phyloP scores from a whole-genome alignment of 2,113 vertebrate genomes.

The Bujurquina vittata region DNA sequence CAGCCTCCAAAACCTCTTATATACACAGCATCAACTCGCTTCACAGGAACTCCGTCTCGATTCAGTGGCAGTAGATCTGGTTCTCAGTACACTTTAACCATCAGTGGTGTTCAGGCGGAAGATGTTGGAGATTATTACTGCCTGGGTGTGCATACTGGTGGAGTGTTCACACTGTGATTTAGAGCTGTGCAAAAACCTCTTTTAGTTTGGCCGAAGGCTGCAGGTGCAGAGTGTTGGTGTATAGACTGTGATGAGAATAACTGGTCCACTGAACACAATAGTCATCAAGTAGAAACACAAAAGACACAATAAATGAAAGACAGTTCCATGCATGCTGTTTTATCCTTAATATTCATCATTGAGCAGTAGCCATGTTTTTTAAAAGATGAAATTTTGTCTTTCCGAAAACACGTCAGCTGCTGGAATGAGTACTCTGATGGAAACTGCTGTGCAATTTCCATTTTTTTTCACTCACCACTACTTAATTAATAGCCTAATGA shows the following conservation, averaged over 20 bases:
- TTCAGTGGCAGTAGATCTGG: conserved; percentile 66
- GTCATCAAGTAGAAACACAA: conserved; percentile 38
- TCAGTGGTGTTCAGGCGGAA: conserved; percentile 9
- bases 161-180: conserved; percentile 44
- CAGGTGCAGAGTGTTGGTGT: conserved; percentile 37
- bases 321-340: not conserved
- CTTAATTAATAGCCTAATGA: not conserved
- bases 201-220: conserved; percentile 25
- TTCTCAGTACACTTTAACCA: conserved; percentile 2
- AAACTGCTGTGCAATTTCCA: not conserved
- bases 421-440: not conserved
- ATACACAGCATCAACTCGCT: fast-evolving
- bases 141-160: fast-evolving
- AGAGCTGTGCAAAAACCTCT: conserved; percentile 65
- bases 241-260: conserved; percentile 18
- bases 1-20: conserved; percentile 69
- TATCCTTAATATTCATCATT: not conserved
- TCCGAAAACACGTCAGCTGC: not conserved
- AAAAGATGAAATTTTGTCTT: not conserved
- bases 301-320: not conserved
- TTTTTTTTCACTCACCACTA: not conserved
- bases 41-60: conserved; percentile 47
- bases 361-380: too few species aligned
- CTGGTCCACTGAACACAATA: conserved; percentile 37
- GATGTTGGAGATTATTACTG: not conserved